phyloP scores from a whole-genome alignment of 2,888 invertebrate species.

The Anticlea derivata region DNA sequence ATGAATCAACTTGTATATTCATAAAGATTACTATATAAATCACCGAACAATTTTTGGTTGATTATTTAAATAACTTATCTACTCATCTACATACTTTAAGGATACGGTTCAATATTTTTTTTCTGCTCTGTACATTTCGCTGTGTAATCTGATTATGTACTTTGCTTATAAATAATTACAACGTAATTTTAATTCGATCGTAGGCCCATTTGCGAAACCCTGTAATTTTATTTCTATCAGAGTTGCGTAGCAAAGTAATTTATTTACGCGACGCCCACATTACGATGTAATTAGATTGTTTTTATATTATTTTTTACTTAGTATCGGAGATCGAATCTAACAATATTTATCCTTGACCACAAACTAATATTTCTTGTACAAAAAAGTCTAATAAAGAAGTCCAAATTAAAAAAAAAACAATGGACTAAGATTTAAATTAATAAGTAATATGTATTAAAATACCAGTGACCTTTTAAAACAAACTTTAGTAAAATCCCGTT shows the following conservation, averaged over 20 bases:
- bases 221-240: slow-evolving; percentile 32
- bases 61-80: too few relatives aligned
- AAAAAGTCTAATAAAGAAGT: not conserved
- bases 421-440: not conserved
- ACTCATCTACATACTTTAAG: too few relatives aligned
- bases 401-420: not conserved
- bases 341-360: not conserved
- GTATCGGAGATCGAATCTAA: slow-evolving; percentile 4
- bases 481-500: too few relatives aligned
- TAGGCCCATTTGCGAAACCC: slow-evolving; percentile 10
- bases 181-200: slow-evolving; percentile 13
- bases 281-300: slow-evolving; percentile 23
- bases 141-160: not conserved
- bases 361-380: not conserved
- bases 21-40: too few relatives aligned
- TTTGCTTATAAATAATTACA: slow-evolving; percentile 9
- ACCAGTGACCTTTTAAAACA: too few relatives aligned
- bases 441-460: too few relatives aligned
- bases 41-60: too few relatives aligned
- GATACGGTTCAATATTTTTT: not conserved
- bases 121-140: not conserved
- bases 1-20: too few relatives aligned
- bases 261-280: slow-evolving; percentile 29
- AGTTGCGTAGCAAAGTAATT: slow-evolving; percentile 20
- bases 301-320: slow-evolving; percentile 17